Conservation (phyloP, 2,888 invertebrate genomes). For the Cataglyphis livida region DNA sequence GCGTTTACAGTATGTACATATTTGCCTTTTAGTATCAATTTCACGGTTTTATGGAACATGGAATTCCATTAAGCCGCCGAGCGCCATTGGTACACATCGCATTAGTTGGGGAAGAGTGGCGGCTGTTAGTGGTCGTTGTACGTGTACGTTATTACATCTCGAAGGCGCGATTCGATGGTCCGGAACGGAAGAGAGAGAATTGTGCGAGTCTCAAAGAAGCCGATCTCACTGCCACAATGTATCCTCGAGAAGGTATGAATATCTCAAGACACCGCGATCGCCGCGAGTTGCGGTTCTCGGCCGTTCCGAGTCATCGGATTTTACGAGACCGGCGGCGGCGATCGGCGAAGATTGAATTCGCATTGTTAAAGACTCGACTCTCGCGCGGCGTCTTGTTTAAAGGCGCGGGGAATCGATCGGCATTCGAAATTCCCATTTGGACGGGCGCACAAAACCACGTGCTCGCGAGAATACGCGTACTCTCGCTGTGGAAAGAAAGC, state of each 20-base stretch:
- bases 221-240: conserved; percentile 42
- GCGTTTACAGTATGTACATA: conserved; percentile 50
- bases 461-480: conserved; percentile 57
- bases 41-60: conserved; percentile 54
- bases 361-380: neutral
- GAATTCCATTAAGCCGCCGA: conserved; percentile 53
- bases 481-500: neutral
- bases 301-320: conserved; percentile 41
- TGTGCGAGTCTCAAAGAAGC: conserved; percentile 48
- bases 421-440: conserved; percentile 36
- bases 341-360: conserved; percentile 48
- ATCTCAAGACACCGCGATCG: conserved; percentile 21
- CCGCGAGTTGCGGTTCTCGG: neutral
- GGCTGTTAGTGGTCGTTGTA: conserved; percentile 48
- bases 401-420: neutral
- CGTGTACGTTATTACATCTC: conserved; percentile 53
- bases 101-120: conserved; percentile 44
- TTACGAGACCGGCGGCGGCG: conserved; percentile 30
- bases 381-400: neutral
- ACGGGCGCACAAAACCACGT: conserved; percentile 27
- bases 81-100: conserved; percentile 51
- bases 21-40: conserved; percentile 52
- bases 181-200: conserved; percentile 38
- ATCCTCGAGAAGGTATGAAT: conserved; percentile 40
- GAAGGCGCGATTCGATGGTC: conserved; percentile 52